Base-by-base conservation (phyloP, 35 echinoderm and acorn worm species). In the Strongylocentrotus purpuratus region DNA sequence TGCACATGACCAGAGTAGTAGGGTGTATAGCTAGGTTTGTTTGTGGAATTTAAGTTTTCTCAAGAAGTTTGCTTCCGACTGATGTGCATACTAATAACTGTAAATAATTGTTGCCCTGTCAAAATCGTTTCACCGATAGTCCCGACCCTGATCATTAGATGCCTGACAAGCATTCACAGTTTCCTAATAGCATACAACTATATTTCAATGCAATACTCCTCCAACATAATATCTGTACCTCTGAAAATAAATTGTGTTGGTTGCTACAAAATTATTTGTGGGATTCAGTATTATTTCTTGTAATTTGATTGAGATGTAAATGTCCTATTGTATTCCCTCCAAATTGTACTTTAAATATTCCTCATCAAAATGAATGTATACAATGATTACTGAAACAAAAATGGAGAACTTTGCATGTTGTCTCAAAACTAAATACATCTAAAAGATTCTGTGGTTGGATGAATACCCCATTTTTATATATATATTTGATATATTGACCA, bases 251-350 rank as follows among this genome's bases (percentile, higher is more conserved):
- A 31, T 87, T 87, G 33, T 45, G 14, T 15, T 33, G 87, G 32
- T 89, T 33, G 33, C 14, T 18, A 9, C 32, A 8, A 89, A 46
- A 45, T 33, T 9, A 89, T 20, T 33, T 45, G 45, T 45, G 12
- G 87, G 87, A 89, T 89, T 89, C 87, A 89, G 87, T 89, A 89
- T 89, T 89, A 89, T 89, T 33, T 15, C 33, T 46, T 17, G 2
- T 33, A 89, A 46, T 41, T 15, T 33, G 33, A 45, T 46, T 15
- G 33, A 89, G 9, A 46, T 89, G 87, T 89, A 89, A 33, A 89
- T 33, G 32, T 31, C 15, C 45, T 89, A 11, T 89, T 89, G 87
- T 89, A 89, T 89, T 89, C 87, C 87, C 87, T 89, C 87, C 87
- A 89, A 89, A 89, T 89, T 89, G 87, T 89, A 33, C 87, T 45